Base-by-base conservation (phyloP, 2,888 invertebrate species). In the Coelopa pilipes region DNA sequence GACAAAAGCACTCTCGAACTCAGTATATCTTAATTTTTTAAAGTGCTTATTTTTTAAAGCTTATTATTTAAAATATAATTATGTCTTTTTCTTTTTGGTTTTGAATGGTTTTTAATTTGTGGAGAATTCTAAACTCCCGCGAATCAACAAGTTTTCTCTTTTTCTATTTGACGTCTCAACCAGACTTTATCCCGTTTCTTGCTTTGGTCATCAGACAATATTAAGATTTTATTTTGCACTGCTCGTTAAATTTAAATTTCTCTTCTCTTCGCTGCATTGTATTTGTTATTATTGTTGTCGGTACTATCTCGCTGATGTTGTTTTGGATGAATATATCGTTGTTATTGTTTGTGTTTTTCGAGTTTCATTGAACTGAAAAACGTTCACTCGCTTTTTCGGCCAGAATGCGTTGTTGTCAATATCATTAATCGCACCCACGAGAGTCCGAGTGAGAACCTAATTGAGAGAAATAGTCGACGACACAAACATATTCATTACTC, bases 361-460 rank as follows among this genome's bases (percentile, higher is more conserved):
- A 24, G 66, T 66, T 66, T 66, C 66, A 66, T 66, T 66, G 66
- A 66, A 66, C 66, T 66, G 12, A 19, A 49, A 19, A 13, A 24
- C 19, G 19, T 59, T 59, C 57, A 59, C 19, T 34, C 21, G 19
- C 17, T 65, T 65, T 65, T 47, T 65, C 49, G 4, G 21, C 17
- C 15, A 53, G 12, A 53, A 46, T 46, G 15, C 46, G 65, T 65
- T 65, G 46, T 46, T 65, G 65, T 65, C 17, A 45, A 65, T 65
- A 46, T 65, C n/a, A 17, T 65, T 15, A 46, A 65, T 63, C 63
- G 46, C 63, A 63, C 34, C 45, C 34, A 17, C 46, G 46, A n/a
- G 46, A 65, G 17, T 46, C 17, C 45, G 46, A 66, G 49, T 49
- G 65, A n/a, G 17, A 12, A 11, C 12, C 12, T 10, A 7, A 34